These are phyloP conservation scores for Ancistrus triradiatus DNA, from an alignment of 2,113 vertebrate species.

Conservation along the genomic window DNA sequence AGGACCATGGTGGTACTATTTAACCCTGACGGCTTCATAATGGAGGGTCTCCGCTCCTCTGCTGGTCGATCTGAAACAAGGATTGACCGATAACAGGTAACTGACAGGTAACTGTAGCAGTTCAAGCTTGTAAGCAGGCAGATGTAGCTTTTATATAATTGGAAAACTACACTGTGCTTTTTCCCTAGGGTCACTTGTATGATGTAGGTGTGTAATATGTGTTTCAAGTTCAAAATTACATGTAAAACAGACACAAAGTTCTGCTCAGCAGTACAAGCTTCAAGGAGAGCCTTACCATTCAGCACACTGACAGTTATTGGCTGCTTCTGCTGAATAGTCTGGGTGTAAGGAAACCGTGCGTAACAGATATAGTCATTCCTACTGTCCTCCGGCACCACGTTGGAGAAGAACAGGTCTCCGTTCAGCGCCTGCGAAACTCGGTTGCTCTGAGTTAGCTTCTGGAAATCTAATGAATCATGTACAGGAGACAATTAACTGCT, in stretches of 20 bases:
- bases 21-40: conserved; percentile 77
- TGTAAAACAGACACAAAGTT: too few relatives aligned
- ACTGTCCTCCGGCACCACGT: conserved; percentile 84
- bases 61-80: conserved; percentile 73
- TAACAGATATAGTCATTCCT: conserved; percentile 96
- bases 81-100: neutral
- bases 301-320: conserved; percentile 91
- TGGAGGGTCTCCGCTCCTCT: conserved; percentile 76
- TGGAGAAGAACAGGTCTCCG: conserved; percentile 95
- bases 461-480: conserved; percentile 79
- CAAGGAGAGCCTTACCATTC: conserved; percentile 73
- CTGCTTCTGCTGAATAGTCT: conserved; percentile 98
- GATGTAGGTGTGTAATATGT: too few relatives aligned
- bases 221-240: too few relatives aligned
- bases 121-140: too few relatives aligned
- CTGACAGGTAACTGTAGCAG: too few relatives aligned
- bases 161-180: too few relatives aligned
- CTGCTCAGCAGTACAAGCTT: neutral
- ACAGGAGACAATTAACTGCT: too few relatives aligned
- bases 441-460: conserved; percentile 80
- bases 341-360: conserved; percentile 92
- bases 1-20: conserved; percentile 84
- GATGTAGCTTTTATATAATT: too few relatives aligned
- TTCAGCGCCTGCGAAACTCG: conserved; percentile 93
- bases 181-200: too few relatives aligned